Evolutionary conservation across 2,888 invertebrate species (phyloP).

Genomic region (Melinopterus prodromus): DNA sequence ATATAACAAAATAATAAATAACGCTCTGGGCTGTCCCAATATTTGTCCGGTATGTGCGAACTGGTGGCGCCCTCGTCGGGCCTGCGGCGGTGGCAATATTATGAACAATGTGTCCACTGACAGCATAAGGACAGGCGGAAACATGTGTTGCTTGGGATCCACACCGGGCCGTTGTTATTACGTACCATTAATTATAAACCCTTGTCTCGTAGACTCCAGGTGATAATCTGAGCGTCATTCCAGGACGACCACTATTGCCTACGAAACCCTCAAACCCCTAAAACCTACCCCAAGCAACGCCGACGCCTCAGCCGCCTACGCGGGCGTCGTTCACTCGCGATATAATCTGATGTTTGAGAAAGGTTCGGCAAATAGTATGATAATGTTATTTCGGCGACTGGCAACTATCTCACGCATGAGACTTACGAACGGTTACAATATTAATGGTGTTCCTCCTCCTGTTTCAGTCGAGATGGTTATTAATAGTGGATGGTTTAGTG

Average conservation of each 20-base stretch:
- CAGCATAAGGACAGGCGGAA: slow-evolving; percentile 44
- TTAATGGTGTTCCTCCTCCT: not conserved
- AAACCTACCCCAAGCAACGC: not conserved
- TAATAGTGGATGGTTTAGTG: not conserved
- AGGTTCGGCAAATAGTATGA: slow-evolving; percentile 10
- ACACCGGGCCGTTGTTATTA: slow-evolving; percentile 48
- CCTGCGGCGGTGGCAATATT: slow-evolving; percentile 23
- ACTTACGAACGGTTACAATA: not conserved
- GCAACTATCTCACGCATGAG: not conserved
- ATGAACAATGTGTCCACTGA: slow-evolving; percentile 43
- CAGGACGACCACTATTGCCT: slow-evolving; percentile 23
- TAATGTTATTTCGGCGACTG: not conserved
- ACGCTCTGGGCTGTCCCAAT: slow-evolving; percentile 9
- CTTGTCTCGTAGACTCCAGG: slow-evolving; percentile 51
- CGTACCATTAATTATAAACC: slow-evolving; percentile 54
- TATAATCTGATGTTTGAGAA: slow-evolving; percentile 40
- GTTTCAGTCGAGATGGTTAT: not conserved
- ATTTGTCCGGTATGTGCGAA: slow-evolving; percentile 16
- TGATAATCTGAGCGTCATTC: slow-evolving; percentile 50
- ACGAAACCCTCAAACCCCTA: not conserved
- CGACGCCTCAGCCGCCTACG: slow-evolving; percentile 13
- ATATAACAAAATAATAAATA: not conserved
- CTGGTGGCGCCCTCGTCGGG: slow-evolving; percentile 23
- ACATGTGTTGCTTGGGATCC: slow-evolving; percentile 49
- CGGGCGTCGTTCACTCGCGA: slow-evolving; percentile 36